Evolutionary conservation across 2,888 invertebrate genomes (phyloP).

Genomic region (Drosophila helvetica): DNA sequence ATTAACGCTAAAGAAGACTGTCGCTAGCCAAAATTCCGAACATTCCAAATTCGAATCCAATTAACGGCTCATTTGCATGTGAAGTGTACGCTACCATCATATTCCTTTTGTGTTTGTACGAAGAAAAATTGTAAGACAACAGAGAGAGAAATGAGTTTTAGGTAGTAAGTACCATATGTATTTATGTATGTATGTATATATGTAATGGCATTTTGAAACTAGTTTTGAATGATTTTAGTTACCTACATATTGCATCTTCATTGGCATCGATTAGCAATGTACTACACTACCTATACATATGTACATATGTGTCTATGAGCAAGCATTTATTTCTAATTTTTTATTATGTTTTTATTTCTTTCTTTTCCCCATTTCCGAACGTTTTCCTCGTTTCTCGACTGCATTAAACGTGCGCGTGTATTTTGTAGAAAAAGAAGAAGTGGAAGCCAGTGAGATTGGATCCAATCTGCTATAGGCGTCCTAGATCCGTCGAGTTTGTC

Average conservation of each 20-base stretch:
- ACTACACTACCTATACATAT: conserved; percentile 29
- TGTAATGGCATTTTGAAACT: neutral
- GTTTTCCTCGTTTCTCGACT: conserved; percentile 46
- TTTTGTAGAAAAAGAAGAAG: conserved; percentile 81
- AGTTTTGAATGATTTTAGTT: conserved; percentile 18
- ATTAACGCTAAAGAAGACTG: conserved; percentile 49
- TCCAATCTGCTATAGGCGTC: conserved; percentile 83
- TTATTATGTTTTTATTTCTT: conserved; percentile 65
- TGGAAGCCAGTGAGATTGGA: conserved; percentile 84
- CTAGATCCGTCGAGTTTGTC: conserved; percentile 82
- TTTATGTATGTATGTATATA: neutral
- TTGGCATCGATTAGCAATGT: conserved; percentile 21
- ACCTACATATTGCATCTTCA: conserved; percentile 34
- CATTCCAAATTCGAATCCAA: conserved; percentile 1
- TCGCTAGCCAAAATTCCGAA: conserved; percentile 33
- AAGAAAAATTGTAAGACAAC: neutral
- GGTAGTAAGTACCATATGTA: neutral
- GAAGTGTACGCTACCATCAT: conserved; percentile 31
- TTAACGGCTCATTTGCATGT: conserved; percentile 40
- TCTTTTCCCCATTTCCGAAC: conserved; percentile 56
- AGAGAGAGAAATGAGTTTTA: conserved; percentile 11
- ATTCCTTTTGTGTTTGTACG: neutral
- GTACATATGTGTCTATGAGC: conserved; percentile 41
- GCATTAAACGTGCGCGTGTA: conserved; percentile 63
- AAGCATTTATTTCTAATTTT: conserved; percentile 69